phyloP scores from a whole-genome alignment of 2,797 vertebrate genomes.

The Epinephelus malabaricus region DNA sequence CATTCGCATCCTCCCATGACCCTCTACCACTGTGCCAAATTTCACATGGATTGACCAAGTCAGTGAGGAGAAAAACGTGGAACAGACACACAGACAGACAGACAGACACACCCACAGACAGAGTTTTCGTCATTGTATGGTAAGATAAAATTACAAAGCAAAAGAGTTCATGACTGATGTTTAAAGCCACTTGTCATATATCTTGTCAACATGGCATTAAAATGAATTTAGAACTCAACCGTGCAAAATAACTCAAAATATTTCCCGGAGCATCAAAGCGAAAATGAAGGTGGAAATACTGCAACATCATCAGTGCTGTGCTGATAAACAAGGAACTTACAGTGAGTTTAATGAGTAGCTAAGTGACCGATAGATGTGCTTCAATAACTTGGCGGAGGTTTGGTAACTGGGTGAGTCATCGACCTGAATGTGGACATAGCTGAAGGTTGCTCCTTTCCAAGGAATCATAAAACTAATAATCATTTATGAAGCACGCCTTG shows the following conservation, averaged over 20 bases:
- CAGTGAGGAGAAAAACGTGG: no score
- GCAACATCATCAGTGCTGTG: not conserved
- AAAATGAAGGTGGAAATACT: not conserved
- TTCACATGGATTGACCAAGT: no score
- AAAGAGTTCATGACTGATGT: not conserved
- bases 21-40: no score
- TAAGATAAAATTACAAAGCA: not conserved
- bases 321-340: not conserved
- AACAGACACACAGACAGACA: no score
- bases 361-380: rapidly evolving
- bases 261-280: not conserved
- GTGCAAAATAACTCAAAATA: not conserved
- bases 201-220: not conserved
- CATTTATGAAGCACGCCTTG: no score
- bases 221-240: not conserved
- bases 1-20: no score
- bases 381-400: not conserved
- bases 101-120: no score
- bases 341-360: not conserved
- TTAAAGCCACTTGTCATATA: not conserved
- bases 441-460: not conserved
- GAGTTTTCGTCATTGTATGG: no score
- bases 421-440: not conserved
- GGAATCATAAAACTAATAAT: not conserved
- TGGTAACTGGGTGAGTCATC: not conserved